phyloP scores from a whole-genome alignment of 2,113 vertebrate genomes.

The Syngnathus scovelli region DNA sequence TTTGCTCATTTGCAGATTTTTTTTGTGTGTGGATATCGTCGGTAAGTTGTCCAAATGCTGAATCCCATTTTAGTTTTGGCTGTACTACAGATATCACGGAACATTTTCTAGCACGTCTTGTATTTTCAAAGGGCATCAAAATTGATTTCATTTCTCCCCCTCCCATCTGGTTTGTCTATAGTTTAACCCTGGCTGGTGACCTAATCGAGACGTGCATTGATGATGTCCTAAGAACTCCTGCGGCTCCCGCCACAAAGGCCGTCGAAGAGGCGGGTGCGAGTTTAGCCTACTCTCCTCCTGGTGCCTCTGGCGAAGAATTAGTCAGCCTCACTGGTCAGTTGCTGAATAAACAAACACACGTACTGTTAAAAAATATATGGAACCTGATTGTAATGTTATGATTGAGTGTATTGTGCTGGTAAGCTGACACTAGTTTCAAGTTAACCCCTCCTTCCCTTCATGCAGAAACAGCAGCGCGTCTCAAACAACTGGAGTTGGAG shows the following conservation, averaged over 20 bases:
- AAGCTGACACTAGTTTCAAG: no score
- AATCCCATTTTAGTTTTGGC: not conserved
- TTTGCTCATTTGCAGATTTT: slow-evolving; percentile 10
- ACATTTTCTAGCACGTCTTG: not conserved
- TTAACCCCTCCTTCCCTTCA: not conserved
- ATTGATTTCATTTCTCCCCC: not conserved
- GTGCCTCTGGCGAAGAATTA: slow-evolving; percentile 56
- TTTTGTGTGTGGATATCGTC: slow-evolving; percentile 11
- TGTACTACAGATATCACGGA: not conserved
- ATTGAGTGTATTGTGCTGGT: no score
- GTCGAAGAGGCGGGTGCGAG: slow-evolving; percentile 59
- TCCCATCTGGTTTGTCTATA: slow-evolving; percentile 45
- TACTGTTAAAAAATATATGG: not conserved
- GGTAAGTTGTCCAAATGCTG: slow-evolving; percentile 38
- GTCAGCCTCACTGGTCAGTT: slow-evolving; percentile 71
- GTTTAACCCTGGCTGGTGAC: slow-evolving; percentile 69
- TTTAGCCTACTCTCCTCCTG: slow-evolving; percentile 32
- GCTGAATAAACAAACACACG: not conserved
- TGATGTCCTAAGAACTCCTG: slow-evolving; percentile 57
- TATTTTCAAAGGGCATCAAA: not conserved
- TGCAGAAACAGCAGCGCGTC: slow-evolving; percentile 73
- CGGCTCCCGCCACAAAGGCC: slow-evolving; percentile 43
- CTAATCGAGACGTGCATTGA: slow-evolving; percentile 78
- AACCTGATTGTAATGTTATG: no score
- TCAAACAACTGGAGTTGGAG: slow-evolving; percentile 81